These are phyloP conservation scores for Dugesia japonica DNA, from an alignment of 2,888 invertebrate genomes.

Conservation along the genomic window DNA sequence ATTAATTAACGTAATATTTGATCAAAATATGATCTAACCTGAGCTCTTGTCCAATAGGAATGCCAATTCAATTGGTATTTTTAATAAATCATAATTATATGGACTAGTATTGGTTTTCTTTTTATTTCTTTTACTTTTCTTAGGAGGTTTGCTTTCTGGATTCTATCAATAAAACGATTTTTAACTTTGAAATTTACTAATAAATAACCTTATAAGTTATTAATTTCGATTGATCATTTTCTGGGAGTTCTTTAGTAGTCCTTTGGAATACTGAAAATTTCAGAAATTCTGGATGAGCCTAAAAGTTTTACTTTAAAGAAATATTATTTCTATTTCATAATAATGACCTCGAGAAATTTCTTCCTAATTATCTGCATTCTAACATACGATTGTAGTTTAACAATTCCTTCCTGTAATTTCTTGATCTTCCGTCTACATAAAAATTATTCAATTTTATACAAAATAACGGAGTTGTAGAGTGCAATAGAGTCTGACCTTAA, in stretches of 20 bases:
- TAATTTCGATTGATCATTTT: not conserved
- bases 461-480: too few species aligned
- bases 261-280: not conserved
- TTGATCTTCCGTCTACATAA: not conserved
- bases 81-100: conserved; percentile 13
- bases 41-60: not conserved
- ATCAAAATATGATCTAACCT: too few species aligned
- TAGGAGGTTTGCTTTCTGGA: not conserved
- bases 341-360: not conserved
- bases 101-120: not conserved
- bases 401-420: not conserved
- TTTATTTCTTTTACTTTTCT: not conserved
- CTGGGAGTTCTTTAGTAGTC: not conserved
- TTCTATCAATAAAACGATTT: not conserved
- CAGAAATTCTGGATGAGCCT: not conserved
- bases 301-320: not conserved
- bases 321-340: not conserved
- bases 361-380: not conserved
- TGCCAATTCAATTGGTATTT: not conserved
- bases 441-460: too few species aligned
- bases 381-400: not conserved
- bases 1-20: too few species aligned
- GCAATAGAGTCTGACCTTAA: too few species aligned
- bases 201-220: not conserved
- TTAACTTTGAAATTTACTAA: not conserved